Evolutionary conservation across 2,797 vertebrate species (phyloP).

Genomic region (Lateolabrax maculatus): DNA sequence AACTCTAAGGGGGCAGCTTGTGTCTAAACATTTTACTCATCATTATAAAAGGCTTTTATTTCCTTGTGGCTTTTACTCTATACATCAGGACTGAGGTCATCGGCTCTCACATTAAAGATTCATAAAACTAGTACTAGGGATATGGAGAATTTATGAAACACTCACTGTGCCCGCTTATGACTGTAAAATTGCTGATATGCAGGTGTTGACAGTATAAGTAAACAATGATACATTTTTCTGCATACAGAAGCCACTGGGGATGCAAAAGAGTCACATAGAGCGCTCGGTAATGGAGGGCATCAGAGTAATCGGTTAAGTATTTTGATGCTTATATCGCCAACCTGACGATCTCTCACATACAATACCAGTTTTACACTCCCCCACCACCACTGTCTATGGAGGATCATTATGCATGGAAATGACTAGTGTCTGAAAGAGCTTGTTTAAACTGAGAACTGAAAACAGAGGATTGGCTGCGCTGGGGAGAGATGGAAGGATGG

Average conservation of each 20-base stretch:
- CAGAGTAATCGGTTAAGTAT: slow-evolving; percentile 77
- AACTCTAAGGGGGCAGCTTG: slow-evolving; percentile 46
- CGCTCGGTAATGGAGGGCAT: slow-evolving; percentile 81
- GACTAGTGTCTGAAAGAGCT: slow-evolving; percentile 77
- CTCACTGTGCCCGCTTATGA: slow-evolving; percentile 73
- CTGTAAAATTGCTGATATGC: slow-evolving; percentile 80
- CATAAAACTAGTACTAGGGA: slow-evolving; percentile 73
- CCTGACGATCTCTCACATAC: slow-evolving; percentile 80
- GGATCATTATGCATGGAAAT: slow-evolving; percentile 86
- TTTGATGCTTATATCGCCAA: slow-evolving; percentile 80
- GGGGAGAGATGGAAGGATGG: slow-evolving; percentile 41
- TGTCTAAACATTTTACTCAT: slow-evolving; percentile 66
- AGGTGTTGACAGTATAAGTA: slow-evolving; percentile 70
- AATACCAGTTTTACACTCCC: slow-evolving; percentile 59
- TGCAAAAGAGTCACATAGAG: slow-evolving; percentile 71
- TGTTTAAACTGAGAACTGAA: slow-evolving; percentile 78
- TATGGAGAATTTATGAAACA: slow-evolving; percentile 78
- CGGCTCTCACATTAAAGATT: slow-evolving; percentile 76
- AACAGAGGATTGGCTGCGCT: slow-evolving; percentile 33
- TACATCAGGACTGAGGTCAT: slow-evolving; percentile 77
- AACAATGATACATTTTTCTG: slow-evolving; percentile 75
- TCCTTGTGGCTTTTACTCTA: slow-evolving; percentile 67
- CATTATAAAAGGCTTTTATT: slow-evolving; percentile 67
- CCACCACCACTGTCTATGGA: slow-evolving; percentile 41
- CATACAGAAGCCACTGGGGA: slow-evolving; percentile 72